Percentiles rank a stretch among this genome's conserved stretches.
Evolutionary conservation across 2,797 vertebrate species (phyloP).

Genomic region (Sternotherus odoratus): DNA sequence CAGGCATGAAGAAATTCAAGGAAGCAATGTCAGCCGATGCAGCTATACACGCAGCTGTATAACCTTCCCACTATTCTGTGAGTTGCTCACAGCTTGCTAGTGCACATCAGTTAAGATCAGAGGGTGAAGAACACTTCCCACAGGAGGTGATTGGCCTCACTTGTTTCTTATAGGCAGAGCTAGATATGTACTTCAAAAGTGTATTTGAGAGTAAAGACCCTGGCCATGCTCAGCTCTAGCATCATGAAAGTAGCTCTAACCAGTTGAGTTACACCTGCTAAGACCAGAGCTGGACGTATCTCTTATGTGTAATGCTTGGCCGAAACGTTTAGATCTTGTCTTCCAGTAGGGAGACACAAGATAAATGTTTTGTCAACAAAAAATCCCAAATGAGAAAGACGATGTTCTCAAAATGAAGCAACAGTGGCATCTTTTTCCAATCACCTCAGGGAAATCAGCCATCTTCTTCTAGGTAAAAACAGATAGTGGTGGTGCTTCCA

Average conservation of each 20-base stretch:
- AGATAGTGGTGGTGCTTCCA: not conserved
- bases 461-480: not conserved
- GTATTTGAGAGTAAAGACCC: not conserved
- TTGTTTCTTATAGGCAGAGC: not conserved
- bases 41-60: not conserved
- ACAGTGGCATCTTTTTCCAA: not conserved
- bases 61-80: not conserved
- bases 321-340: not conserved
- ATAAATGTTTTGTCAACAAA: not conserved
- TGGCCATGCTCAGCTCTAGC: not conserved
- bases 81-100: not conserved
- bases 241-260: not conserved
- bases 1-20: not conserved
- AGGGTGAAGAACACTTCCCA: not conserved
- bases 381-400: not conserved
- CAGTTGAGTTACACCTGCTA: too few species aligned
- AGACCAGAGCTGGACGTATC: not conserved
- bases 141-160: fast-evolving
- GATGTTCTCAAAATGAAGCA: not conserved
- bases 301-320: not conserved
- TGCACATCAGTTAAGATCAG: not conserved
- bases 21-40: not conserved
- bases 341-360: not conserved
- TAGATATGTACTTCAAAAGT: not conserved
- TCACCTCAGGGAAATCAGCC: not conserved